These are phyloP conservation scores for Zapornia atra DNA, from an alignment of 2,113 vertebrate genomes.

Conservation along the genomic window DNA sequence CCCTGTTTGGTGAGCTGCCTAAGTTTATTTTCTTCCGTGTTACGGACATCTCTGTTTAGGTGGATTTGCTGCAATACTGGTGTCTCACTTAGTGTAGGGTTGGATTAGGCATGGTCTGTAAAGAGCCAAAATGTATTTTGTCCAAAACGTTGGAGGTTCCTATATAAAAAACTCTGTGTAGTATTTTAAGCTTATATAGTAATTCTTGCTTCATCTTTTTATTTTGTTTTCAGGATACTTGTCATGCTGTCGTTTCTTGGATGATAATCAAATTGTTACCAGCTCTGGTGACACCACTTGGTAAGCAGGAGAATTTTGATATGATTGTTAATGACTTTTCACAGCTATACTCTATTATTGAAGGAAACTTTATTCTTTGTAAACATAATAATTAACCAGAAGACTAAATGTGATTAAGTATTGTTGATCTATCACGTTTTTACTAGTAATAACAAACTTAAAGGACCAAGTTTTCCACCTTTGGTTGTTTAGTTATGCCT, in stretches of 20 bases:
- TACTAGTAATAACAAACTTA: neutral
- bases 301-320: conserved; percentile 75
- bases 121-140: neutral
- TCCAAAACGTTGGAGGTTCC: neutral
- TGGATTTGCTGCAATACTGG: neutral
- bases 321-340: neutral
- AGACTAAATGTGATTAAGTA: neutral
- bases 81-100: neutral
- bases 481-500: neutral
- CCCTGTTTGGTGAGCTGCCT: neutral
- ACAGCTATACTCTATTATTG: neutral
- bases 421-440: neutral
- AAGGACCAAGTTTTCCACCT: neutral
- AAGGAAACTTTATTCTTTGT: neutral
- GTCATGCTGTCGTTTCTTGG: conserved; percentile 98
- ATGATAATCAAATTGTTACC: conserved; percentile 98
- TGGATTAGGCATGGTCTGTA: neutral
- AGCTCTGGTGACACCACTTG: conserved; percentile 99
- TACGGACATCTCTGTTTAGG: neutral
- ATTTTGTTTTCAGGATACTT: conserved; percentile 86
- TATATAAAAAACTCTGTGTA: neutral
- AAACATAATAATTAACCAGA: neutral
- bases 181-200: neutral
- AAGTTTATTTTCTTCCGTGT: neutral
- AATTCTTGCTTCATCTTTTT: neutral